Evolutionary conservation across 92 coral and sea anemone species (phyloP).

Genomic region (Nematostella vectensis): DNA sequence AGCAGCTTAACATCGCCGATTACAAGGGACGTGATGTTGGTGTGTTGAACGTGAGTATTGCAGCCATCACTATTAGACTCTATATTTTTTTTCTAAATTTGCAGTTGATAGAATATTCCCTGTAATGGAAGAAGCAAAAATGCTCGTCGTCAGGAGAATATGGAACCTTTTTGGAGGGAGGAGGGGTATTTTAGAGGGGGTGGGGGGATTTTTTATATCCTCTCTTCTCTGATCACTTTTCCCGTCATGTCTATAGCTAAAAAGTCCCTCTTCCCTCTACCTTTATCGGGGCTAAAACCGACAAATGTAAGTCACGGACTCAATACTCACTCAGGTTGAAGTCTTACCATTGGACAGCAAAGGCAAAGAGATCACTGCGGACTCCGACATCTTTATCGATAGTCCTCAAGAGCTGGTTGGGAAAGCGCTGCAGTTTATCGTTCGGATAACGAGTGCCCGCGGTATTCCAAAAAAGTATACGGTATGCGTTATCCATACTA

Average conservation of each 20-base stretch:
- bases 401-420: conserved; percentile 82
- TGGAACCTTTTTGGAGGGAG: too few relatives aligned
- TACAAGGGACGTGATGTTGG: conserved; percentile 83
- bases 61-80: neutral
- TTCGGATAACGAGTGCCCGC: conserved; percentile 70
- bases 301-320: neutral
- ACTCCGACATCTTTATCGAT: conserved; percentile 82
- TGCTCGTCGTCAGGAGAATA: too few relatives aligned
- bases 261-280: too few relatives aligned
- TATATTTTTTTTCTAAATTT: too few relatives aligned
- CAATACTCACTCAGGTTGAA: conserved; percentile 63
- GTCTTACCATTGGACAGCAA: conserved; percentile 76
- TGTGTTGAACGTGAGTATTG: conserved; percentile 68
- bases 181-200: too few relatives aligned
- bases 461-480: conserved; percentile 86
- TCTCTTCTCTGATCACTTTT: too few relatives aligned
- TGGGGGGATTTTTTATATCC: too few relatives aligned
- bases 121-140: too few relatives aligned
- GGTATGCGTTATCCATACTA: too few relatives aligned
- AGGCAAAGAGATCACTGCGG: conserved; percentile 87
- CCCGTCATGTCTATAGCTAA: too few relatives aligned
- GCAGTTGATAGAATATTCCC: neutral
- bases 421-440: conserved; percentile 76
- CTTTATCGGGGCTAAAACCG: neutral
- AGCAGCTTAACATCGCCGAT: conserved; percentile 78